These are phyloP conservation scores for Rallus crepitans DNA, from an alignment of 2,797 vertebrate species.

Conservation along the genomic window DNA sequence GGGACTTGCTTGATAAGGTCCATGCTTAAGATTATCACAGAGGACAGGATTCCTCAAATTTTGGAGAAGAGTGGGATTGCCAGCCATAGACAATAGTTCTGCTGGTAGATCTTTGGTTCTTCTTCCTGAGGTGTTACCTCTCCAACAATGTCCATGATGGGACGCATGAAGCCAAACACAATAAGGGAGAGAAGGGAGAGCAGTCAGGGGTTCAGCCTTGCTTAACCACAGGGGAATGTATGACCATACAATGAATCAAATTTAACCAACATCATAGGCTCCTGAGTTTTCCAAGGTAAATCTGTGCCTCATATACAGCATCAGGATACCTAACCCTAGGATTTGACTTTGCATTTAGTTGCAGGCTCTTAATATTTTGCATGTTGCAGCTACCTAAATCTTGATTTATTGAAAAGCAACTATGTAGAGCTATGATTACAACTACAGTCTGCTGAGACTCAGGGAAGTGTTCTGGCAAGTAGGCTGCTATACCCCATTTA, in stretches of 20 bases:
- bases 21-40: background rate
- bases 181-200: background rate
- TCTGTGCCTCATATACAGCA: background rate
- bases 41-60: background rate
- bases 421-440: background rate
- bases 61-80: background rate
- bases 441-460: background rate
- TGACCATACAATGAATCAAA: background rate
- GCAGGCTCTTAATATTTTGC: background rate
- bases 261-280: background rate
- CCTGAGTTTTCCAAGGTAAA: background rate
- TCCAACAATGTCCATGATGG: background rate
- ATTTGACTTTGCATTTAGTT: background rate
- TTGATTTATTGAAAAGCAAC: background rate
- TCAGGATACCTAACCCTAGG: background rate
- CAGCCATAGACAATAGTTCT: background rate
- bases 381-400: background rate
- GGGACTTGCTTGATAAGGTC: background rate
- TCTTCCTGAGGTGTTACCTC: background rate
- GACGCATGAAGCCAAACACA: background rate
- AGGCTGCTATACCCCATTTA: background rate
- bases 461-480: background rate
- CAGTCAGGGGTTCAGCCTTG: background rate
- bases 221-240: background rate
- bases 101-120: background rate